These are phyloP conservation scores for Gymnocheta viridis DNA, from an alignment of 2,888 invertebrate genomes.

Conservation along the genomic window DNA sequence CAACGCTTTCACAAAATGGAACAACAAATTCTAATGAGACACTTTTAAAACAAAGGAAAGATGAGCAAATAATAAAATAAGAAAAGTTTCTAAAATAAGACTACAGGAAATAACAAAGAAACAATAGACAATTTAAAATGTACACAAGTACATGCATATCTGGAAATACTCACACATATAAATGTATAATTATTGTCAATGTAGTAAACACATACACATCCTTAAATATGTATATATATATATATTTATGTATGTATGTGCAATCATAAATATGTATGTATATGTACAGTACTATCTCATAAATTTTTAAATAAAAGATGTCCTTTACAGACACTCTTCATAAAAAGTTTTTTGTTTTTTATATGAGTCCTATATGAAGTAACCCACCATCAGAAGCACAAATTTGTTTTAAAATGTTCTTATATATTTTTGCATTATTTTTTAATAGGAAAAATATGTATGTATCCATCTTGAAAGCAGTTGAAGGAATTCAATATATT, in stretches of 20 bases:
- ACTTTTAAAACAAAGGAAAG: slow-evolving; percentile 23
- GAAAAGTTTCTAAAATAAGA: not conserved
- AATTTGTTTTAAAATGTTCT: not conserved
- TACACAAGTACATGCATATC: not conserved
- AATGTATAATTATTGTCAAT: not conserved
- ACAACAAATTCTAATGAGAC: slow-evolving; percentile 16
- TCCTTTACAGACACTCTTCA: slow-evolving; percentile 60
- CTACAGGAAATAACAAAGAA: slow-evolving; percentile 8
- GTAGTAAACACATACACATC: not conserved
- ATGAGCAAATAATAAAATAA: slow-evolving; percentile 7
- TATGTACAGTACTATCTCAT: slow-evolving; percentile 13
- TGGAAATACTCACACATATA: not conserved
- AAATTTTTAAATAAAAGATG: slow-evolving; percentile 66
- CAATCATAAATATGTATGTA: not conserved
- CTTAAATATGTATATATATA: not conserved
- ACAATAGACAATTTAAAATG: slow-evolving; percentile 40
- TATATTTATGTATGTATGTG: not conserved
- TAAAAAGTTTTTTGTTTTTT: slow-evolving; percentile 26
- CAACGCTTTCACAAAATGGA: slow-evolving; percentile 34
- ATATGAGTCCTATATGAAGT: not conserved
- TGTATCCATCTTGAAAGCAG: no score
- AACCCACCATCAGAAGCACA: not conserved
- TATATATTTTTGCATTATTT: not conserved
- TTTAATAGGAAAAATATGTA: no score
- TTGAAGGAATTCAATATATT: no score